Percentiles rank a stretch among this genome's conserved stretches.
phyloP scores from a whole-genome alignment of 1,140 invertebrate species.

The Hyles vespertilio region DNA sequence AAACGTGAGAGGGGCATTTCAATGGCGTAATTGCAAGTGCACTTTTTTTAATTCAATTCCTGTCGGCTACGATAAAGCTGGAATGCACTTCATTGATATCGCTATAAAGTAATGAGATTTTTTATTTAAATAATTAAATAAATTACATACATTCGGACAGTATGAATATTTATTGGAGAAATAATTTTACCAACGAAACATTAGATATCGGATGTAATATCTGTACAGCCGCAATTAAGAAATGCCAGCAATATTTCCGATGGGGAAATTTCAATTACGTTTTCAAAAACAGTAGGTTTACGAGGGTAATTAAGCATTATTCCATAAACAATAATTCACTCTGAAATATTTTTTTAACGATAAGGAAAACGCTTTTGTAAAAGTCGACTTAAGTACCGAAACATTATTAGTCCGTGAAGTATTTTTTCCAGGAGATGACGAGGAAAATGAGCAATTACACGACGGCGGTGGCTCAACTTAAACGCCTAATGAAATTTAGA shows the following conservation, averaged over 20 bases:
- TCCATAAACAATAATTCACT: no score
- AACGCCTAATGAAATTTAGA: slow-evolving; percentile 71
- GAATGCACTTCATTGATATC: slow-evolving; percentile 70
- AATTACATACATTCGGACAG: no score
- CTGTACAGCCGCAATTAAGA: no score
- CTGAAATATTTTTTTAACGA: no score
- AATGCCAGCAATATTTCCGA: no score
- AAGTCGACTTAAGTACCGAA: slow-evolving; percentile 8
- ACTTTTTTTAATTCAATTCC: slow-evolving; percentile 68
- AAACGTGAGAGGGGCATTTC: slow-evolving; percentile 71
- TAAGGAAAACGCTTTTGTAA: neutral
- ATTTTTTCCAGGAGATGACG: slow-evolving; percentile 52
- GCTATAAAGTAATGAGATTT: slow-evolving; percentile 69
- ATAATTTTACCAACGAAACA: no score
- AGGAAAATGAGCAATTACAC: slow-evolving; percentile 70
- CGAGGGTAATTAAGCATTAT: no score
- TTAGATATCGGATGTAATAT: no score
- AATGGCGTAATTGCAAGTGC: slow-evolving; percentile 72
- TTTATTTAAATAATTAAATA: slow-evolving; percentile 27
- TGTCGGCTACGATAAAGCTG: slow-evolving; percentile 65
- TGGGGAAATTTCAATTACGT: no score
- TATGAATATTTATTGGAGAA: no score
- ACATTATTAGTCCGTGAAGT: slow-evolving; percentile 26
- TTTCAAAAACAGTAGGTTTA: no score
- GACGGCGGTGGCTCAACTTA: slow-evolving; percentile 56